These are phyloP conservation scores for Pseudopodoces humilis DNA, from an alignment of 2,113 vertebrate species.

Conservation along the genomic window DNA sequence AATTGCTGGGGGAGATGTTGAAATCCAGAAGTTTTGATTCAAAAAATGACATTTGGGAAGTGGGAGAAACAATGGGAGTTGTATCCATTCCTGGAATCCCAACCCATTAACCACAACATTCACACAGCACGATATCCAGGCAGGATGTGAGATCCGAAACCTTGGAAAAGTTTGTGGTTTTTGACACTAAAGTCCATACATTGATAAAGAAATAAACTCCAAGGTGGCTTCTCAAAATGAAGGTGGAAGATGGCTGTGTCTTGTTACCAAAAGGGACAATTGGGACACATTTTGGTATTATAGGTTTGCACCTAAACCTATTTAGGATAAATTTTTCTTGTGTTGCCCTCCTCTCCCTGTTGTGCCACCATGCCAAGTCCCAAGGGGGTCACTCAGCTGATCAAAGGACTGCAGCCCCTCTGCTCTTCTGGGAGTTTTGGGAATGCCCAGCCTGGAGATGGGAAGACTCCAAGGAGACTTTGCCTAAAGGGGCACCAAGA, in stretches of 20 bases:
- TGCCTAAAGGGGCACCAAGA: neutral
- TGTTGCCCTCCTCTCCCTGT: neutral
- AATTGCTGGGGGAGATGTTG: neutral
- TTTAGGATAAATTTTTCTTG: neutral
- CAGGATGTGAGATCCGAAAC: neutral
- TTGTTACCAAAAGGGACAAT: neutral
- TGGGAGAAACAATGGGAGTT: accelerated
- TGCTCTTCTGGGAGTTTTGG: neutral
- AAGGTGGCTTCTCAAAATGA: neutral
- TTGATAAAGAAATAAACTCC: neutral
- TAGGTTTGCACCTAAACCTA: neutral
- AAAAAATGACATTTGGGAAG: neutral
- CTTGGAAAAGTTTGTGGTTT: neutral
- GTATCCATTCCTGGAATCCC: neutral
- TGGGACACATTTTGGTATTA: accelerated
- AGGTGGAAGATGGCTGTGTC: neutral
- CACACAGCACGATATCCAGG: too few relatives aligned
- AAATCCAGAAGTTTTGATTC: neutral
- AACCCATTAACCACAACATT: neutral
- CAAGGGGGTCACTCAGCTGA: neutral
- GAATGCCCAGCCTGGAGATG: neutral
- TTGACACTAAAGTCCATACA: neutral
- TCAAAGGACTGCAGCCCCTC: neutral
- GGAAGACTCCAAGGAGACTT: neutral
- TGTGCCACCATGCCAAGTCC: neutral